Base-by-base conservation (phyloP, 2,113 vertebrate genomes). In the Willisornis vidua region DNA sequence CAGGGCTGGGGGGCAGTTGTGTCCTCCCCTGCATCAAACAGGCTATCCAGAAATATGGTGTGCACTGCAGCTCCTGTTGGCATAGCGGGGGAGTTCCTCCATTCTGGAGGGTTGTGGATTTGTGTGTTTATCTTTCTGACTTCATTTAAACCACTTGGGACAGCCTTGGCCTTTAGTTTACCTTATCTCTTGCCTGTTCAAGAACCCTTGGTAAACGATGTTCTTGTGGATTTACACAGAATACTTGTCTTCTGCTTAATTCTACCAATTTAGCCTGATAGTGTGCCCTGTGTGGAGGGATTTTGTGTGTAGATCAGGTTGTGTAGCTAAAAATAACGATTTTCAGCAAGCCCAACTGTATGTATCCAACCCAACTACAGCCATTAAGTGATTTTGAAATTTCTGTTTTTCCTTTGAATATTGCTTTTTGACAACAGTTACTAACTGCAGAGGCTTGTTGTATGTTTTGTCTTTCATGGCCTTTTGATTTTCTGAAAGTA, bases 51-150 rank as follows among this genome's bases (percentile, higher is more conserved):
- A 25, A 76, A 76, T 31, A 41, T 10, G 0, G 0, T 26, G 29
- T 23, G 63, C 41, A 33, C 26, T 24, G 57, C 0, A 0, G 31
- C 14, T 77, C 31, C 41, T 9, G 0, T 43, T 1, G 1, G 15
- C 49, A 11, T 14, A 57, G 29, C 79, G 28, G 41, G 31, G 41
- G 48, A 35, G 41, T 49, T 49, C 35, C 62, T 49, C 31, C 18
- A 9, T 63, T 76, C 49, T 37, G 28, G n/a, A n/a, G n/a, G 12
- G 28, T 5, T 39, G 77, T 25, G 45, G 33, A 33, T 43, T 25
- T 29, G 28, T 61, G 14, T 5, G 4, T 39, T 52, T 46, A 3
- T 85, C 79, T 75, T 76, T 76, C n/a, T 58, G 51, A 16, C 28
- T 63, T 75, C 18, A 73, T 52, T 55, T 29, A 65, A 49, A 68